Base-by-base conservation (phyloP, 2,888 invertebrate genomes). In the Germaria angustata region DNA sequence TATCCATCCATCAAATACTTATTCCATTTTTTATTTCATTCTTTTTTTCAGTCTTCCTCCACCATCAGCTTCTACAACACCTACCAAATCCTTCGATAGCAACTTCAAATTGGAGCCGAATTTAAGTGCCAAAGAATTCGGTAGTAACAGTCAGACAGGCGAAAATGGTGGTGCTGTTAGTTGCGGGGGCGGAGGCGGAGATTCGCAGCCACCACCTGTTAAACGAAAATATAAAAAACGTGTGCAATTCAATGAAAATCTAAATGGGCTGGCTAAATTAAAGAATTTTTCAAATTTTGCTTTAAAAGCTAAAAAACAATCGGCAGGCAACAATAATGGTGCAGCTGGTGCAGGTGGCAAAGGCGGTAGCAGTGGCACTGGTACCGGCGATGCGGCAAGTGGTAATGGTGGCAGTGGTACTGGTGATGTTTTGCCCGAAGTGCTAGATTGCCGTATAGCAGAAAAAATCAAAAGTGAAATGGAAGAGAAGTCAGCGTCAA, bases 401-500 rank as follows among this genome's bases (percentile, higher is more conserved):
- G 84, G 84, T 46, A 71, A 79, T 86, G 7, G 80, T 85, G 83
- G 7, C 84, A 0, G 55, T 59, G 65, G 15, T 32, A 86, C 86
- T 22, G 86, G 85, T 53, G 88, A 90, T 72, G 86, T 86, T 51
- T 78, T 91, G 57, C 90, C 91, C 13, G 91, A 91, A 85, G 90
- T 91, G 4, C 84, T 91, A 0, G 91, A 91, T 77, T 91, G 91
- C 73, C 88, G 91, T 80, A 91, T 91, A 28, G 91, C 91, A 11
- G 91, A 91, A 85, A 91, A 91, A 85, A 91, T 91, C 72, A 91
- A 91, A 80, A 91, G 89, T 82, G 91, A 91, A 72, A 83, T 91
- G 75, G 91, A 90, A 81, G 88, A 89, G 49, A 89, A 89, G 75
- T 86, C 87, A 0, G 90, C 90, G 3, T 87, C 87, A 55, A 88